A percentile compares a stretch with the other conserved stretches of the same genome.
phyloP scores from a whole-genome alignment of 2,797 vertebrate genomes.

The Natrix natrix region DNA sequence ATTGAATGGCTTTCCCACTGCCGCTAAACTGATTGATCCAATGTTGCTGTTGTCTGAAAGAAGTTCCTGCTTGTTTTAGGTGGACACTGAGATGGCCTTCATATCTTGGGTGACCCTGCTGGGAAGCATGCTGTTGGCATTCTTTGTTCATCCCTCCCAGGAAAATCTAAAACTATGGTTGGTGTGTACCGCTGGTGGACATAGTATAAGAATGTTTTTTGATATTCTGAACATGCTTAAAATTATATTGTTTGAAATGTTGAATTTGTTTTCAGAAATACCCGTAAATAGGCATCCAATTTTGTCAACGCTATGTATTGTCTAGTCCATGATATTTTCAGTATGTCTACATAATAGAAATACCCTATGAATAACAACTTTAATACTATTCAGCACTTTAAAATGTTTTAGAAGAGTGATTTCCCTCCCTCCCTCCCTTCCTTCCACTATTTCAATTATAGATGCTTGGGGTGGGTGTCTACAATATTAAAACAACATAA shows the following conservation, averaged over 20 bases:
- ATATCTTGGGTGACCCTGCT: not conserved
- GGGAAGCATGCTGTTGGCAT: not conserved
- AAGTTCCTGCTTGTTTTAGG: not conserved
- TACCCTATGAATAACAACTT: not conserved
- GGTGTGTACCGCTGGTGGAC: not conserved
- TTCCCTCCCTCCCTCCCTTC: not conserved
- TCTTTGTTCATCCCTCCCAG: too few species aligned
- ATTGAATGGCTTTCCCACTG: not conserved
- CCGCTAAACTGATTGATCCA: not conserved
- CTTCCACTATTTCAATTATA: not conserved
- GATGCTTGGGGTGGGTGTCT: not conserved
- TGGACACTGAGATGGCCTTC: not conserved
- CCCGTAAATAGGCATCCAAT: not conserved
- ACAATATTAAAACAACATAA: not conserved
- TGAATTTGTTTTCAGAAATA: not conserved
- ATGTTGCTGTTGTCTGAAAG: not conserved
- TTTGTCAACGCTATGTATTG: not conserved
- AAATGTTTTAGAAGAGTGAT: not conserved
- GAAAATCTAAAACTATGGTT: too few species aligned
- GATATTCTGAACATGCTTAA: not conserved
- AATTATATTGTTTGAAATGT: not conserved
- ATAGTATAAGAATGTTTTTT: not conserved
- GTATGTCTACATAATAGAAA: not conserved
- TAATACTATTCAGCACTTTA: not conserved
- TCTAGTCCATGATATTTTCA: not conserved